Percentiles rank a stretch among this genome's conserved stretches.
Evolutionary conservation across 1,140 invertebrate species (phyloP).

Genomic region (Dreissena rostriformis): DNA sequence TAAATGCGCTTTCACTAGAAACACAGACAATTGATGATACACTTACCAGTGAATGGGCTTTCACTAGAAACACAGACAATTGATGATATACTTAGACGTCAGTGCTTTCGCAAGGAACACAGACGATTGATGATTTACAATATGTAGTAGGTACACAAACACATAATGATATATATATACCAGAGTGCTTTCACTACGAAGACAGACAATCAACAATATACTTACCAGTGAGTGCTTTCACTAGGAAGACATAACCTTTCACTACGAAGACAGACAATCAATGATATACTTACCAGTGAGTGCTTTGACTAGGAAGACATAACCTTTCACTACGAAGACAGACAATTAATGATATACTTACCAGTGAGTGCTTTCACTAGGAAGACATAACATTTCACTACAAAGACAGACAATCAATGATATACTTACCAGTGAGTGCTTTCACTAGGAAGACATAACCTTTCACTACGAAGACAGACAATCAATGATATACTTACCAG

Average conservation of each 20-base stretch:
- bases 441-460: constrained; percentile 57
- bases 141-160: background rate
- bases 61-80: background rate
- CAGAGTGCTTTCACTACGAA: background rate
- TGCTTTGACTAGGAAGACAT: background rate
- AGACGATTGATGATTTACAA: background rate
- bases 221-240: background rate
- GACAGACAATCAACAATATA: background rate
- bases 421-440: constrained; percentile 54
- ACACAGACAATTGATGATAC: background rate
- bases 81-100: background rate
- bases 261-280: background rate
- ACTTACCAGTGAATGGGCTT: background rate
- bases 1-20: too few relatives aligned
- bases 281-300: background rate
- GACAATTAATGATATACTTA: background rate
- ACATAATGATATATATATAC: background rate
- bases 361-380: background rate
- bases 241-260: background rate
- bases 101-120: too few relatives aligned
- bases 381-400: background rate
- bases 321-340: background rate
- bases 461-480: background rate
- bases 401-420: background rate
- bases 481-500: constrained; percentile 37